Evolutionary conservation across 2,113 vertebrate species (phyloP).

Genomic region (Echinops telfairi): DNA sequence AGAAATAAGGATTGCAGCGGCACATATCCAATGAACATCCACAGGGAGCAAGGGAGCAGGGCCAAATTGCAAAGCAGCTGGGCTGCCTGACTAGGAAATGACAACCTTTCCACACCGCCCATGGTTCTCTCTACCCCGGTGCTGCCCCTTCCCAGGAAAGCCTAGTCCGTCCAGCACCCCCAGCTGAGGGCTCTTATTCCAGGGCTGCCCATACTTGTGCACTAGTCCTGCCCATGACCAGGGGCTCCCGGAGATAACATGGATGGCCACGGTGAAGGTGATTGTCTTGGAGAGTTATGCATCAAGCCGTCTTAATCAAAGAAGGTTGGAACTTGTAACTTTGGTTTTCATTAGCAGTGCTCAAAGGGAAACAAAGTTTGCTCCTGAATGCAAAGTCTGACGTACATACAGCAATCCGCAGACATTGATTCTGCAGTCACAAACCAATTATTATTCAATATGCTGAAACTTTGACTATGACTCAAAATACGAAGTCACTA

Average conservation of each 20-base stretch:
- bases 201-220: neutral
- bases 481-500: neutral
- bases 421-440: constrained; percentile 9
- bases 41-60: constrained; percentile 57
- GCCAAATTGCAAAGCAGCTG: constrained; percentile 72
- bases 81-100: constrained; percentile 74
- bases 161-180: neutral
- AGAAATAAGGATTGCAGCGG: constrained; percentile 70
- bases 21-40: constrained; percentile 60
- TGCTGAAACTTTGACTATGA: constrained; percentile 17
- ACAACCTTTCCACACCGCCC: neutral
- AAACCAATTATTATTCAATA: constrained; percentile 26
- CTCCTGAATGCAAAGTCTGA: constrained; percentile 57
- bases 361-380: constrained; percentile 49
- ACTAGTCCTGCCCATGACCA: neutral
- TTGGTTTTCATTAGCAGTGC: neutral
- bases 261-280: neutral
- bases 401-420: neutral
- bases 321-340: neutral
- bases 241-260: neutral
- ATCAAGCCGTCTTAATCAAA: neutral
- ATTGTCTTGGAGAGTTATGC: neutral
- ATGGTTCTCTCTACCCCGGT: no score
- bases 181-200: neutral
- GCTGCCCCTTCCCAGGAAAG: neutral